Evolutionary conservation across 2,888 invertebrate species (phyloP).

Genomic region (Icerya purchasi): DNA sequence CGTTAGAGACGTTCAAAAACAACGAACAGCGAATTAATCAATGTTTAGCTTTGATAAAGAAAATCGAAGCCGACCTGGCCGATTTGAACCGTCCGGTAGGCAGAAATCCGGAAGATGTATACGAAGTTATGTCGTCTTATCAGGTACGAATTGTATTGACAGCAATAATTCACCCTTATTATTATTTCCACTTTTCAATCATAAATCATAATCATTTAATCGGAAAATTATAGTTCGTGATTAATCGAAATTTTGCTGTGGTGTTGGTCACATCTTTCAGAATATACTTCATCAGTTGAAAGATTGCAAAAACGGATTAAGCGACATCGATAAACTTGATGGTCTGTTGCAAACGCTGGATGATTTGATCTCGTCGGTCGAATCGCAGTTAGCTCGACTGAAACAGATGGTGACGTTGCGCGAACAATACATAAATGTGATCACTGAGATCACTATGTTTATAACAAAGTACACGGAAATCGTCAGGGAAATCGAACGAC

Average conservation of each 20-base stretch:
- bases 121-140: conserved; percentile 53
- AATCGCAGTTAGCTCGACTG: conserved; percentile 62
- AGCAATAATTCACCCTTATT: not conserved
- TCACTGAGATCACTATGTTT: conserved; percentile 71
- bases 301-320: conserved; percentile 36
- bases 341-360: conserved; percentile 61
- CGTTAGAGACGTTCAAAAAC: conserved; percentile 48
- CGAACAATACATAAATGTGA: conserved; percentile 68
- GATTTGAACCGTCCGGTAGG: conserved; percentile 70
- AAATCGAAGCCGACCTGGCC: conserved; percentile 62
- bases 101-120: conserved; percentile 68
- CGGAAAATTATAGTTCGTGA: too few relatives aligned
- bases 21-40: conserved; percentile 53
- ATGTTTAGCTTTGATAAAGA: conserved; percentile 28
- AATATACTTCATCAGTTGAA: conserved; percentile 54
- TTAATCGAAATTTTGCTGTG: too few relatives aligned
- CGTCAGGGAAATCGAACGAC: conserved; percentile 63
- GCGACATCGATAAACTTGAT: conserved; percentile 55
- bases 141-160: conserved; percentile 27
- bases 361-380: conserved; percentile 61
- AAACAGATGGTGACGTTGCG: conserved; percentile 55
- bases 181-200: too few relatives aligned
- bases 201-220: too few relatives aligned
- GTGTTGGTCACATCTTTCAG: too few relatives aligned
- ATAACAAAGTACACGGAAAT: conserved; percentile 69